Evolutionary conservation across 1,140 invertebrate genomes (phyloP).

Genomic region (Hyposmocoma kahamanoa): DNA sequence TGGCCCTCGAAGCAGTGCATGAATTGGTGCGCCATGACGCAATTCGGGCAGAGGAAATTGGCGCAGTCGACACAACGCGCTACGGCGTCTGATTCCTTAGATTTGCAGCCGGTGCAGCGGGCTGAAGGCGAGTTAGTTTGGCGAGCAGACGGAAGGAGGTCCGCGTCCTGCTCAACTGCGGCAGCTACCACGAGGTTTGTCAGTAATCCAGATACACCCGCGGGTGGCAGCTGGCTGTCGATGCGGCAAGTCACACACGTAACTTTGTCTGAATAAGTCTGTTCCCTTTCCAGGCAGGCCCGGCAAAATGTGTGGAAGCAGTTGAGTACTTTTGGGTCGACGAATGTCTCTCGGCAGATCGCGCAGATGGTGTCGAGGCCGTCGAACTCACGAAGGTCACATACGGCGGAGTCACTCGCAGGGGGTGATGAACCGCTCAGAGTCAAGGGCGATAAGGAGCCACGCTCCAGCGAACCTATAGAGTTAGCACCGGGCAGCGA

Average conservation of each 20-base stretch:
- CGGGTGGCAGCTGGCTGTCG: constrained; percentile 76
- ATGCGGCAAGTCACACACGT: constrained; percentile 87
- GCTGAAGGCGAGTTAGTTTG: constrained; percentile 67
- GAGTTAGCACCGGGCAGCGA: constrained; percentile 91
- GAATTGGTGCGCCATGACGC: constrained; percentile 97
- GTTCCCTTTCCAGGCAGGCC: constrained; percentile 83
- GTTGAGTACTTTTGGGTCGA: constrained; percentile 82
- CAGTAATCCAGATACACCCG: constrained; percentile 77
- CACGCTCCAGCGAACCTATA: constrained; percentile 86
- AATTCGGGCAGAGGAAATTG: constrained; percentile 96
- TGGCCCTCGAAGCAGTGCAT: constrained; percentile 99
- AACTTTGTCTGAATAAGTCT: constrained; percentile 85
- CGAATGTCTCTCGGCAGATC: constrained; percentile 86
- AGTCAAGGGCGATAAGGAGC: constrained; percentile 83
- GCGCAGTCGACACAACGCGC: constrained; percentile 95
- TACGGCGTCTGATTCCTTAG: constrained; percentile 88
- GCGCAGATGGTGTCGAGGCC: constrained; percentile 81
- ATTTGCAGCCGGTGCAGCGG: constrained; percentile 91
- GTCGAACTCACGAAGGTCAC: constrained; percentile 76
- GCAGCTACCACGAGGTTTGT: constrained; percentile 80
- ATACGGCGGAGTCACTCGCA: constrained; percentile 86
- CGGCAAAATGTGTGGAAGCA: constrained; percentile 91
- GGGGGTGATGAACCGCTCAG: constrained; percentile 88
- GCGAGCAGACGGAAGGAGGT: constrained; percentile 63
- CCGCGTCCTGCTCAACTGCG: constrained; percentile 73